Evolutionary conservation across 2,797 vertebrate genomes (phyloP), one percentile per base, ranked within the genome.

Genomic region (Megaceryle alcyon): DNA sequence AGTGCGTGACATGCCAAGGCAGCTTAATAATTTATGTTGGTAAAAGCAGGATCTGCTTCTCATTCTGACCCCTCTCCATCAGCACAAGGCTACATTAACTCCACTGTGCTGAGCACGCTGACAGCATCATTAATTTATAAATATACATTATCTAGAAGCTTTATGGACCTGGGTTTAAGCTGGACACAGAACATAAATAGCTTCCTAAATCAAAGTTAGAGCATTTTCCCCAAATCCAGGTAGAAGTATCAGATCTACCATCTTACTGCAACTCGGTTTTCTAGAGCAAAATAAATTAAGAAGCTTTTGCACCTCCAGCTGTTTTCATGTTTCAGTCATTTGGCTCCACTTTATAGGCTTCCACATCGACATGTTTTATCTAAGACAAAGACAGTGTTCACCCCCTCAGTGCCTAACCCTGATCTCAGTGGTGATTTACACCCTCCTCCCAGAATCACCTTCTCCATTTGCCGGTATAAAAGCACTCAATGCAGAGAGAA

Each of bases 1-100:
- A 22, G 31, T 1, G 28, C 19, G 25, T 13, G 51, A 64, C 59
- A 51, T 12, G 73, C 88, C 73, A 86, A 85, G 68, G 54, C 28
- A 89, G 43, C 57, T 96, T 77, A 94, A 95, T 96, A 93, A 94
- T 87, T 93, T 33, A 95, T 78, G 64, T 4, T 35, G 61, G 88
- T 92, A 96, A 96, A 89, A 92, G 90, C 81, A 89, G 60, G 53
- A 89, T 91, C 88, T 53, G 61, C 57, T 91, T 87, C 93, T 93
- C 33, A 0, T 68, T 49, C 88, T 14, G 25, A 65, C 33, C 72
- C 81, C 56, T 69, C 85, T 83, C 60, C 43, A 82, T 82, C 82
- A 90, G 94, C 80, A 86, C 65, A 29, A 76, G 70, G 66, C 65
- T 76, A 13, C 93, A 86, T 90, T 86, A 95, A 88, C 41, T 88